These are phyloP conservation scores for Tenthredo notha DNA, from an alignment of 2,888 invertebrate species.

Conservation along the genomic window DNA sequence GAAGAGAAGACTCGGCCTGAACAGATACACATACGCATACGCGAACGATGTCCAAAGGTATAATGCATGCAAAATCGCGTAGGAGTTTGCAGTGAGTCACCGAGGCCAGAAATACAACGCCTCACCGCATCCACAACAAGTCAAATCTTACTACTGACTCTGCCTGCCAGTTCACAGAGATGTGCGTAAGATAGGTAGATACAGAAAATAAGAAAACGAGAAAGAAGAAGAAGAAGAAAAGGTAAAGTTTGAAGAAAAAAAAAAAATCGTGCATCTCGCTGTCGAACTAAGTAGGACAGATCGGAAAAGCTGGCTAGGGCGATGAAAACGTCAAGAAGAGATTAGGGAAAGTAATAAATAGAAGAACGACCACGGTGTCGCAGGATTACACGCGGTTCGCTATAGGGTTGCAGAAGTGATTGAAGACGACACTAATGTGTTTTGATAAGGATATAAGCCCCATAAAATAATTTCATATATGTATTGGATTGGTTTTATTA, in stretches of 20 bases:
- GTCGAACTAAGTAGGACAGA: slow-evolving; percentile 25
- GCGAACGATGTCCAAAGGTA: slow-evolving; percentile 43
- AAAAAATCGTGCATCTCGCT: not conserved
- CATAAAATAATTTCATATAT: not conserved
- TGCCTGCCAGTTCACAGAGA: not conserved
- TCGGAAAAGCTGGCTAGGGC: not conserved
- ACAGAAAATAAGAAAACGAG: not conserved
- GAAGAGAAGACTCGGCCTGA: not conserved
- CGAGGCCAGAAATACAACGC: slow-evolving; percentile 70
- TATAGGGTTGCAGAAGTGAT: slow-evolving; percentile 14
- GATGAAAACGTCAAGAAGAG: slow-evolving; percentile 37
- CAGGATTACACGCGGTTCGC: not conserved
- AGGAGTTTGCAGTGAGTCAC: slow-evolving; percentile 72
- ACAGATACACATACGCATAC: not conserved
- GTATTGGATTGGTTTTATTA: not conserved
- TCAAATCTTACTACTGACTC: slow-evolving; percentile 31
- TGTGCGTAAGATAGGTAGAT: not conserved
- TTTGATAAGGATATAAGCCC: slow-evolving; percentile 35
- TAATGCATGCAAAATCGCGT: slow-evolving; percentile 66
- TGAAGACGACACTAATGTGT: slow-evolving; percentile 38
- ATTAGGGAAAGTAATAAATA: slow-evolving; percentile 27
- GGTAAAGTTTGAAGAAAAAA: not conserved
- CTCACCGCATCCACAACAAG: slow-evolving; percentile 69
- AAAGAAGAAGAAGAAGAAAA: not conserved
- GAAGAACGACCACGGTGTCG: not conserved